Conservation (phyloP, 2,888 invertebrate genomes). For the Nipponacmea schrenckii region DNA sequence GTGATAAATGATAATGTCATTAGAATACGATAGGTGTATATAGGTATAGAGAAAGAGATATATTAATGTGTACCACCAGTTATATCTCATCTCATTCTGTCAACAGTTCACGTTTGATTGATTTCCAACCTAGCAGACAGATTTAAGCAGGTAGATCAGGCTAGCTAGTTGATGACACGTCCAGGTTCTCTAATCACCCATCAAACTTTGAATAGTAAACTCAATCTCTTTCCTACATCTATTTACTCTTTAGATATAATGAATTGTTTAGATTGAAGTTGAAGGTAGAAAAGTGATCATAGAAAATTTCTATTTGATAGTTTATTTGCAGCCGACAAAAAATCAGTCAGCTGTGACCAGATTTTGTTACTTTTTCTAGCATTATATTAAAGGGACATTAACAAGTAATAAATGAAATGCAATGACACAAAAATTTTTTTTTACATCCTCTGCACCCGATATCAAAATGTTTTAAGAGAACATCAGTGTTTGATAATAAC, state of each 20-base stretch:
- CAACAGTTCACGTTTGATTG: conserved; percentile 38
- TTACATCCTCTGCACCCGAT: too few species aligned
- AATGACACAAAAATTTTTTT: too few species aligned
- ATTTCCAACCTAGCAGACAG: conserved; percentile 34
- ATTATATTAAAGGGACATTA: too few species aligned
- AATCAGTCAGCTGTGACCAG: neutral
- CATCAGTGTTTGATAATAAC: too few species aligned
- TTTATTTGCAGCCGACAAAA: neutral
- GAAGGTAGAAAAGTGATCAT: neutral
- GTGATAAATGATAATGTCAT: conserved; percentile 3
- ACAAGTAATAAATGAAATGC: too few species aligned
- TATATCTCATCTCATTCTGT: conserved; percentile 32
- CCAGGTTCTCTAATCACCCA: neutral
- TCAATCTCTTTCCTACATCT: neutral
- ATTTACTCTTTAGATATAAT: conserved; percentile 1
- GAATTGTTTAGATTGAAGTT: neutral
- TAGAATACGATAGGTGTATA: neutral
- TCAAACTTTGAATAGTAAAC: conserved; percentile 4
- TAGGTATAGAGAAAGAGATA: neutral
- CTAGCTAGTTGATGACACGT: neutral
- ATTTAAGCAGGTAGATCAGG: conserved; percentile 2
- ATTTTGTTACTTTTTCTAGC: neutral
- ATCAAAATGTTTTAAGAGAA: too few species aligned
- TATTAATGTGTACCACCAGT: conserved; percentile 8
- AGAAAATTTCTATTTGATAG: too few species aligned